A percentile compares a stretch with the other conserved stretches of the same genome.
Evolutionary conservation across 2,797 vertebrate species (phyloP).

Genomic region (Eulemur albifrons): DNA sequence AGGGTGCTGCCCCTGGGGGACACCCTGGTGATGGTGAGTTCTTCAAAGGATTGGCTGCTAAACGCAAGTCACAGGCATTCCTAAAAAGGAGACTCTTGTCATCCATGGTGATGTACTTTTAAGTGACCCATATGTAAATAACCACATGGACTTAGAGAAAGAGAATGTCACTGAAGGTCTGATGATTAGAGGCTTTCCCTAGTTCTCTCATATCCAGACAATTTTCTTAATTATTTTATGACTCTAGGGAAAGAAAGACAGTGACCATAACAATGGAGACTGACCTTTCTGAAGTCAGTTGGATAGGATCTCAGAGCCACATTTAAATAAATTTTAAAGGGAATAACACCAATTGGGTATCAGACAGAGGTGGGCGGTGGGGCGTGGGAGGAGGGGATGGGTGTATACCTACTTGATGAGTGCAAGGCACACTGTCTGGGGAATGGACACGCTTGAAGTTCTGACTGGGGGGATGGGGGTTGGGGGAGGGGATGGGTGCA

Average conservation of each 20-base stretch:
- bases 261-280: not conserved
- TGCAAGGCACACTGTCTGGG: too few relatives aligned
- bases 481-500: too few relatives aligned
- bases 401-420: too few relatives aligned
- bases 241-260: not conserved
- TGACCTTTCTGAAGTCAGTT: not conserved
- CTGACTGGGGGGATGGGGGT: too few relatives aligned
- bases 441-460: too few relatives aligned
- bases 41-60: not conserved
- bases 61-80: not conserved
- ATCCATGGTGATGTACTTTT: not conserved
- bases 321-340: not conserved
- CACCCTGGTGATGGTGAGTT: not conserved
- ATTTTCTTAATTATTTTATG: not conserved
- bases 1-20: accelerated
- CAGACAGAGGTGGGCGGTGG: too few relatives aligned
- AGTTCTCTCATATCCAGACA: not conserved
- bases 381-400: too few relatives aligned
- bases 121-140: not conserved
- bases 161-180: not conserved
- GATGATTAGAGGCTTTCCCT: not conserved
- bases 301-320: not conserved
- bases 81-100: not conserved
- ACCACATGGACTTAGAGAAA: not conserved
- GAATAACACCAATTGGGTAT: too few relatives aligned